These are phyloP conservation scores for Cyanoderma ruficeps DNA, from an alignment of 2,113 vertebrate genomes.

Conservation along the genomic window DNA sequence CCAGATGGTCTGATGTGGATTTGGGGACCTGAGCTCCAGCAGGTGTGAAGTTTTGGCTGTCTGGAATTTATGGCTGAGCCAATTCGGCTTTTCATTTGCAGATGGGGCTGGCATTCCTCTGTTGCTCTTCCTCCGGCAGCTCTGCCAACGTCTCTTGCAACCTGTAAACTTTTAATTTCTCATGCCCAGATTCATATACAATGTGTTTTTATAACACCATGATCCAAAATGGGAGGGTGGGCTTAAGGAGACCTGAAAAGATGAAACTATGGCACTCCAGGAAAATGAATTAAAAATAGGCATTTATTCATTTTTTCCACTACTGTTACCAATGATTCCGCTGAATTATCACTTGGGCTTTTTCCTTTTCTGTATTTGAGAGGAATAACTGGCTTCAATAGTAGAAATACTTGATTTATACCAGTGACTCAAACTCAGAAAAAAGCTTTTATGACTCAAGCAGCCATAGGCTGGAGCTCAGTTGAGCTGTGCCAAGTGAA, in stretches of 20 bases:
- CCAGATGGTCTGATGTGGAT: no score
- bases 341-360: conserved; percentile 21
- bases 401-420: conserved; percentile 22
- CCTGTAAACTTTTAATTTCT: no score
- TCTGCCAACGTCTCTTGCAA: no score
- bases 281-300: conserved; percentile 45
- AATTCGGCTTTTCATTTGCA: no score
- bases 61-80: no score
- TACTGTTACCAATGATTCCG: background rate
- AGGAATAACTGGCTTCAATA: background rate
- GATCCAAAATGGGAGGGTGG: background rate
- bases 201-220: no score
- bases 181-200: no score
- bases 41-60: no score
- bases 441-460: background rate
- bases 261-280: background rate
- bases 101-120: no score
- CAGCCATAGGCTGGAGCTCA: background rate
- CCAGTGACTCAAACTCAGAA: background rate
- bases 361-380: background rate
- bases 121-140: no score
- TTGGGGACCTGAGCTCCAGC: no score
- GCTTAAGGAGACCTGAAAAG: conserved; percentile 19
- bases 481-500: background rate
- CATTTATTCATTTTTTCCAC: conserved; percentile 16